A percentile compares a stretch with the other conserved stretches of the same genome.
Evolutionary conservation across 2,113 vertebrate genomes (phyloP).

Genomic region (Chiloscyllium plagiosum): DNA sequence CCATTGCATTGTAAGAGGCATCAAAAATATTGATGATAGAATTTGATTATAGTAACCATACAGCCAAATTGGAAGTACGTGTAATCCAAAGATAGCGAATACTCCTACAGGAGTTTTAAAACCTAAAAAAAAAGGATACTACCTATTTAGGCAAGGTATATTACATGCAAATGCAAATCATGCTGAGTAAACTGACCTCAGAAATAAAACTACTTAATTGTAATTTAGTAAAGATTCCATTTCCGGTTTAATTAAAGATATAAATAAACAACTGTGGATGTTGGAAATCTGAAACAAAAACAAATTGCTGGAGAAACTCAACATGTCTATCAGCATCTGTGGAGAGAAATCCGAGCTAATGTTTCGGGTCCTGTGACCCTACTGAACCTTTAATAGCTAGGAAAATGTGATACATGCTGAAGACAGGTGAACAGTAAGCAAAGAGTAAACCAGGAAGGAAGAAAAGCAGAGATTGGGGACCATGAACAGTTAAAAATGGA

Average conservation of each 20-base stretch:
- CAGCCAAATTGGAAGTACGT: conserved; percentile 55
- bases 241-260: not conserved
- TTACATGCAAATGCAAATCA: not conserved
- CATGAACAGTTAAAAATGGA: too few relatives aligned
- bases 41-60: conserved; percentile 43
- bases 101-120: conserved; percentile 50
- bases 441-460: too few relatives aligned
- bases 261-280: not conserved
- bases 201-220: not conserved
- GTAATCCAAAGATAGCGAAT: conserved; percentile 51
- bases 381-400: too few relatives aligned
- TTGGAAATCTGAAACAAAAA: too few relatives aligned
- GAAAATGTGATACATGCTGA: too few relatives aligned
- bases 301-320: too few relatives aligned
- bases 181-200: not conserved
- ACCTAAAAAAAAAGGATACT: conserved; percentile 40
- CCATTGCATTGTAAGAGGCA: conserved; percentile 45
- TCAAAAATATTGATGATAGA: conserved; percentile 40
- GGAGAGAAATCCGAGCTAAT: too few relatives aligned
- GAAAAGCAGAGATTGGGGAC: too few relatives aligned
- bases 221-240: not conserved
- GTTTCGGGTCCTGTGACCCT: too few relatives aligned
- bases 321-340: too few relatives aligned
- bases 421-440: too few relatives aligned
- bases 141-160: not conserved